Conservation (phyloP, 2,113 vertebrate species). For the Campylorhamphus procurvoides region DNA sequence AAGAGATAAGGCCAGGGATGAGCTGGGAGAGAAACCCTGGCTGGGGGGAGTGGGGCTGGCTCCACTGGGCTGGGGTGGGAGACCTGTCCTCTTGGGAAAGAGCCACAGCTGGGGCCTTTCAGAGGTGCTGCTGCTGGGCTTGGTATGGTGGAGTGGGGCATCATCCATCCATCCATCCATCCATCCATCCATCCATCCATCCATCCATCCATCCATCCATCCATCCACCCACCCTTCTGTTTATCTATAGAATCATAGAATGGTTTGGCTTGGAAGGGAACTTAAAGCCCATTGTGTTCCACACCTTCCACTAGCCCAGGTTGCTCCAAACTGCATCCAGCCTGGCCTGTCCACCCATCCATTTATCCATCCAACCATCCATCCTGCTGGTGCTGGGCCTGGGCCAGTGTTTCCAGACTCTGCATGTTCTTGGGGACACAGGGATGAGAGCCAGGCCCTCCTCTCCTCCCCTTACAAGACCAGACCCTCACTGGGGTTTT, state of each 20-base stretch:
- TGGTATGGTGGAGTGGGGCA: neutral
- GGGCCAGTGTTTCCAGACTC: neutral
- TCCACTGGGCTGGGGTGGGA: rapidly evolving
- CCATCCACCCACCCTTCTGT: neutral
- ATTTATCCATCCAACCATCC: neutral
- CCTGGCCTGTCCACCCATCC: neutral
- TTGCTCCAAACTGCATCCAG: neutral
- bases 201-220: neutral
- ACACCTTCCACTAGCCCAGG: neutral
- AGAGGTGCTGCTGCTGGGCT: neutral
- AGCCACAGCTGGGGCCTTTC: neutral
- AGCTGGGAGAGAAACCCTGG: neutral
- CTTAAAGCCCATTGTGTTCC: neutral
- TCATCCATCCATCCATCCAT: neutral
- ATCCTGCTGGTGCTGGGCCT: rapidly evolving
- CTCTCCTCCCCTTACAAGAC: neutral
- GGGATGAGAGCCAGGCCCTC: neutral
- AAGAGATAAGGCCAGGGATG: neutral
- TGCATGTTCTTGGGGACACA: neutral
- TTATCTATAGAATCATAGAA: neutral
- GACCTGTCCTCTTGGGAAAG: neutral
- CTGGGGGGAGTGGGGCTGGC: neutral
- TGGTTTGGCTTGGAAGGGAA: neutral
- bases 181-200: neutral
- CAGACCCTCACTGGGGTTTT: rapidly evolving